Conservation (phyloP, 2,797 vertebrate genomes). For the Platalea minor region DNA sequence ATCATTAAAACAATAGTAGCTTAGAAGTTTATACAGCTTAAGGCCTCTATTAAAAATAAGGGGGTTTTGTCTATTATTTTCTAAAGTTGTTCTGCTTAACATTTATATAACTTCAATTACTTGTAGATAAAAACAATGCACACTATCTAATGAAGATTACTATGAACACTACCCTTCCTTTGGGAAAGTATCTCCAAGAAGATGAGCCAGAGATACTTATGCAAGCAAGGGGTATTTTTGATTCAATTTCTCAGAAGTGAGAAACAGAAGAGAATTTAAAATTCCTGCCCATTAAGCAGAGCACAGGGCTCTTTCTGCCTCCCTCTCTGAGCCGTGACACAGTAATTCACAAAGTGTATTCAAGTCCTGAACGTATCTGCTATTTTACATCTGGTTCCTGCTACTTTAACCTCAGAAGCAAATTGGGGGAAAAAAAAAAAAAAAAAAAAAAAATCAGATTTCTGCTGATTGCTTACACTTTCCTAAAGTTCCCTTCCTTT, state of each 20-base stretch:
- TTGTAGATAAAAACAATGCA: background rate
- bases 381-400: slow-evolving; percentile 24
- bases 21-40: background rate
- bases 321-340: background rate
- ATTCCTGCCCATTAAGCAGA: slow-evolving; percentile 41
- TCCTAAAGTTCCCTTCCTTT: background rate
- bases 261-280: slow-evolving; percentile 4
- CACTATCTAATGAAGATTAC: background rate
- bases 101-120: background rate
- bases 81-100: background rate
- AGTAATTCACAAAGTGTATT: background rate
- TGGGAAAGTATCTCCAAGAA: background rate
- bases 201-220: background rate
- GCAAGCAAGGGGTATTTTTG: slow-evolving; percentile 41
- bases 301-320: background rate
- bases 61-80: background rate
- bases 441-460: background rate
- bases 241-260: slow-evolving; percentile 4
- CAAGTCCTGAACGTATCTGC: slow-evolving; percentile 1
- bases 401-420: slow-evolving; percentile 34
- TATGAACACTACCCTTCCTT: background rate
- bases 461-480: slow-evolving; percentile 18
- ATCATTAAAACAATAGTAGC: background rate
- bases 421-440: background rate
- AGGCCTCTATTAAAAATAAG: background rate